A percentile compares a stretch with the other conserved stretches of the same genome.
Evolutionary conservation across 2,888 invertebrate species (phyloP).

Genomic region (Microctonus hyperodae): DNA sequence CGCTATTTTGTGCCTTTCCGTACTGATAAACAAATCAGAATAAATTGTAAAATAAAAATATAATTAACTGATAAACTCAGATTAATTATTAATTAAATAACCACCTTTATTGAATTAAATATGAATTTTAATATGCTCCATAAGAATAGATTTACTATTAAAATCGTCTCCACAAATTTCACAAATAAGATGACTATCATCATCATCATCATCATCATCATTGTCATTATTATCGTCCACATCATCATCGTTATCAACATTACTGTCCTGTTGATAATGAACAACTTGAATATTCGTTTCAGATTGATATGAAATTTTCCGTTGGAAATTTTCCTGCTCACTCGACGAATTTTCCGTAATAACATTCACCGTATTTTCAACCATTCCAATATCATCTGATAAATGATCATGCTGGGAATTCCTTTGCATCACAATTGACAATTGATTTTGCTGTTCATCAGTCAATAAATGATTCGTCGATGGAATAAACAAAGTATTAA

Average conservation of each 20-base stretch:
- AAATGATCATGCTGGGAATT: constrained; percentile 53
- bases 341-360: not conserved
- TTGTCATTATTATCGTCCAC: constrained; percentile 13
- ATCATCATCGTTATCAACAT: constrained; percentile 10
- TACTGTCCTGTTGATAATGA: constrained; percentile 3
- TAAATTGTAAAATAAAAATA: too few species aligned
- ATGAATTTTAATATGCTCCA: constrained; percentile 61
- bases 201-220: constrained; percentile 44
- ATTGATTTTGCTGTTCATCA: constrained; percentile 42
- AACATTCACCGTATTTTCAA: constrained; percentile 41
- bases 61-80: too few species aligned
- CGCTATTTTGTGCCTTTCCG: too few species aligned
- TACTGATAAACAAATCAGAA: too few species aligned
- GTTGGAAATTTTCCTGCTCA: constrained; percentile 10
- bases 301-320: not conserved
- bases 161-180: constrained; percentile 61
- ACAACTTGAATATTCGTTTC: not conserved
- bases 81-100: not conserved
- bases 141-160: constrained; percentile 55
- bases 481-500: constrained; percentile 46
- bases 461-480: constrained; percentile 43
- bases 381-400: constrained; percentile 52
- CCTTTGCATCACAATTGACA: constrained; percentile 49
- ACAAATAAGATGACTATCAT: constrained; percentile 54
- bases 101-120: constrained; percentile 50